phyloP scores from a whole-genome alignment of 30 jellyfish, hydroid and myxozoan species.

The Catostylus mosaicus region DNA sequence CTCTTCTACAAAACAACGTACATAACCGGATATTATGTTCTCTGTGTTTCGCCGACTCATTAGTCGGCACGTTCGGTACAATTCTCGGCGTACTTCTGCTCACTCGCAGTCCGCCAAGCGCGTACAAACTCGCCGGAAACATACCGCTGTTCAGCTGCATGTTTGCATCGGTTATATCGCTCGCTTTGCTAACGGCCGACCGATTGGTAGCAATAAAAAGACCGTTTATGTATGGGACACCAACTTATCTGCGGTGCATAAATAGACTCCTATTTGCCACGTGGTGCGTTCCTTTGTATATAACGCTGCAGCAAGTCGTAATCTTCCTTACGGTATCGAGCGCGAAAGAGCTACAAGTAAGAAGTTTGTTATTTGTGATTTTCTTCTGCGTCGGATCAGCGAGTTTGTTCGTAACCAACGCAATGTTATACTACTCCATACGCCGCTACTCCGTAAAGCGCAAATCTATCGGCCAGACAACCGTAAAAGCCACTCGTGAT shows the following conservation, averaged over 20 bases:
- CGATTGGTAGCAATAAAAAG: conserved; percentile 23
- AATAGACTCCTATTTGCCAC: background rate
- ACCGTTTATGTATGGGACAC: conserved; percentile 18
- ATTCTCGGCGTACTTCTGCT: conserved; percentile 10
- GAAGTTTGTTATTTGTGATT: background rate
- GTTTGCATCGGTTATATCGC: conserved; percentile 40
- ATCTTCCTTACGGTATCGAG: background rate
- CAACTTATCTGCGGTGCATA: background rate
- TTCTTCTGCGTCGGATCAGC: conserved; percentile 2
- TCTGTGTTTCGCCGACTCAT: conserved; percentile 27
- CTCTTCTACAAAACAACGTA: background rate
- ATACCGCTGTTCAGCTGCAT: conserved; percentile 36
- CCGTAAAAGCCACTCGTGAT: background rate
- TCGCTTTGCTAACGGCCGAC: conserved; percentile 38
- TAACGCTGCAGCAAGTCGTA: conserved; percentile 23
- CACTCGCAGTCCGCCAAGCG: background rate
- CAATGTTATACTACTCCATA: background rate
- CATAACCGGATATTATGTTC: conserved; percentile 41
- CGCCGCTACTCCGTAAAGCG: background rate
- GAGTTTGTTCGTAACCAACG: background rate
- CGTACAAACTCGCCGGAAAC: conserved; percentile 43
- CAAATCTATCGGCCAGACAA: background rate
- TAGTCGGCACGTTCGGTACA: conserved; percentile 29
- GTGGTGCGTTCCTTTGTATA: conserved; percentile 12
- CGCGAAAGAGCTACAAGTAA: conserved; percentile 4